Conservation (phyloP, 2,113 vertebrate genomes). For the Poeciliopsis prolifica region DNA sequence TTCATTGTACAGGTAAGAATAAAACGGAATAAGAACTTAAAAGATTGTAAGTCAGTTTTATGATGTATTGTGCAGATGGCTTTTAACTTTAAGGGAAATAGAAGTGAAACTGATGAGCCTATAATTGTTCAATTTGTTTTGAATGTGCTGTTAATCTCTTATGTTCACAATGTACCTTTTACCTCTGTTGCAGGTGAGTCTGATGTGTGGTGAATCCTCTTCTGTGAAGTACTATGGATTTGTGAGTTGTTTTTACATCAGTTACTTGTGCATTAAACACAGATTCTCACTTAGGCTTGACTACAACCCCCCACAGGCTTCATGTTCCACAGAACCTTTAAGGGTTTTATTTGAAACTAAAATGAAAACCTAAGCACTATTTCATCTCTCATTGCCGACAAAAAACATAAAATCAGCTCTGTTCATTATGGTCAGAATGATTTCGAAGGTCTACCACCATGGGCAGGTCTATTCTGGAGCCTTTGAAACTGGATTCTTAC, state of each 20-base stretch:
- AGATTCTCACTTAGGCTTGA: not conserved
- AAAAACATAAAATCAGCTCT: conserved; percentile 6
- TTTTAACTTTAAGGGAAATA: not conserved
- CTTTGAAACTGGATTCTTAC: conserved; percentile 35
- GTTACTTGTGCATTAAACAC: conserved; percentile 15
- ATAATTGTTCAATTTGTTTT: not conserved
- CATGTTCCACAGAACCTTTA: not conserved
- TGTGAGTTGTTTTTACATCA: conserved; percentile 39
- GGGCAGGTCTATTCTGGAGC: not conserved
- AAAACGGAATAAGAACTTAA: not conserved
- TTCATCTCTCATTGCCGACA: conserved; percentile 8
- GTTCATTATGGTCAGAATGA: conserved; percentile 8
- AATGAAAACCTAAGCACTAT: conserved; percentile 6
- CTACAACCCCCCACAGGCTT: conserved; percentile 1
- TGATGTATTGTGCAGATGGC: not conserved
- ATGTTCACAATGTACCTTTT: conserved; percentile 62
- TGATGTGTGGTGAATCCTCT: conserved; percentile 19
- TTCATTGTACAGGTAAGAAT: no score
- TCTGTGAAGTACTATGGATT: conserved; percentile 16
- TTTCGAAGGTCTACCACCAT: conserved; percentile 13
- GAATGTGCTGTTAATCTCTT: not conserved
- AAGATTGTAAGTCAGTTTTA: not conserved
- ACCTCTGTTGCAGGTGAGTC: conserved; percentile 56
- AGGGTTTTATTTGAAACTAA: not conserved
- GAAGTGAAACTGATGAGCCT: not conserved